A percentile compares a stretch with the other conserved stretches of the same genome.
Conservation (phyloP, 2,797 vertebrate species). For the Pseudochirops corinnae region DNA sequence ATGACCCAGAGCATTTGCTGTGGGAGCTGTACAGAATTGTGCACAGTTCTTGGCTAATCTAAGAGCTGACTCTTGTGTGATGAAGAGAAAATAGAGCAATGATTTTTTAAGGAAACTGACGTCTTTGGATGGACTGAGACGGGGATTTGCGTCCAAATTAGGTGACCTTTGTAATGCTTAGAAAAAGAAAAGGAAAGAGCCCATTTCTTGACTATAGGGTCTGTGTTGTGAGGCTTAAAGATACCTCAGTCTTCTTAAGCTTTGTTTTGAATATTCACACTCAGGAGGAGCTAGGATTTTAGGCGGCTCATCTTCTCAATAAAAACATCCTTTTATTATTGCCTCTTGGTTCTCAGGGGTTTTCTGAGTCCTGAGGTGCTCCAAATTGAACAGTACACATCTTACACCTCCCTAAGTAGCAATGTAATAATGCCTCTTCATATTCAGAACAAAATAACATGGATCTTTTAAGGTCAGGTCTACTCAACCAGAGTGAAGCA, state of each 20-base stretch:
- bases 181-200: not conserved
- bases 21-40: not conserved
- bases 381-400: slow-evolving; percentile 1
- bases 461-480: slow-evolving; percentile 43
- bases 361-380: not conserved
- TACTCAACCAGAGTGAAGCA: slow-evolving; percentile 13
- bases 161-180: not conserved
- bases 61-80: not conserved
- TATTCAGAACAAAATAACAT: slow-evolving; percentile 6
- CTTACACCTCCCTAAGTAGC: not conserved
- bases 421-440: slow-evolving; percentile 36
- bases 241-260: not conserved
- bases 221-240: not conserved
- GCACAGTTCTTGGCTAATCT: not conserved
- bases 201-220: not conserved
- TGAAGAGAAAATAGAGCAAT: not conserved
- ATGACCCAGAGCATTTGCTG: no score
- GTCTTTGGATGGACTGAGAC: not conserved
- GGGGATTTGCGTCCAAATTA: not conserved
- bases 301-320: not conserved
- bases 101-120: not conserved
- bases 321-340: not conserved
- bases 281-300: not conserved
- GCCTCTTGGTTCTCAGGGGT: not conserved
- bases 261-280: not conserved